These are phyloP conservation scores for Dynastes hyllus DNA, from an alignment of 2,888 invertebrate species.

Conservation along the genomic window DNA sequence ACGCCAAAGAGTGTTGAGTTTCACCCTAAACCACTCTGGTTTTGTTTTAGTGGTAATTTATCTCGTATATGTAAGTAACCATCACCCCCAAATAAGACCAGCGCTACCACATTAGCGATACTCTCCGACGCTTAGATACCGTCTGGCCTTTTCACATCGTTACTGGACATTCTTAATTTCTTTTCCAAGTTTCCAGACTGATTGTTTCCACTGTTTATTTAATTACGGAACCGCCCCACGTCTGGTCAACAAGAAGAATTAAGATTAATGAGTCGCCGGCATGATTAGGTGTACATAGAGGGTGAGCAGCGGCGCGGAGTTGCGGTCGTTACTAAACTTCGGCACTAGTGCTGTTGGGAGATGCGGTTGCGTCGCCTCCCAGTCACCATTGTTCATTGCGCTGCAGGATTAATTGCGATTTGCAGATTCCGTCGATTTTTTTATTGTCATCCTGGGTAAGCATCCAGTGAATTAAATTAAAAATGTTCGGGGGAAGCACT, in stretches of 20 bases:
- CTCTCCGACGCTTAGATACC: conserved; percentile 9
- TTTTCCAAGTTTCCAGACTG: conserved; percentile 58
- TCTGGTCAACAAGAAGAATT: conserved; percentile 62
- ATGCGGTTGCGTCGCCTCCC: too few relatives aligned
- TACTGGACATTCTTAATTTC: conserved; percentile 59
- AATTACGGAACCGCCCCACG: conserved; percentile 61
- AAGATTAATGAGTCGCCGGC: conserved; percentile 64
- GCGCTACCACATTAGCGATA: neutral
- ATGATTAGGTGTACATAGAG: conserved; percentile 63
- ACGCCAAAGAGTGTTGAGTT: neutral
- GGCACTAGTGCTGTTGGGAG: neutral
- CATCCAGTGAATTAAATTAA: too few relatives aligned
- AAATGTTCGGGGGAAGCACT: too few relatives aligned
- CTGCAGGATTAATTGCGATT: too few relatives aligned
- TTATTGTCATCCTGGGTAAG: too few relatives aligned
- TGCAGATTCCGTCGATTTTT: too few relatives aligned
- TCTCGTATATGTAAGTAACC: neutral
- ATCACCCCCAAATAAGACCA: neutral
- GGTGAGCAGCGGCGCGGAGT: conserved; percentile 45
- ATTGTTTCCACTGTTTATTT: conserved; percentile 63
- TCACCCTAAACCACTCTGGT: neutral
- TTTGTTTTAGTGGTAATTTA: conserved; percentile 10
- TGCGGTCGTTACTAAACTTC: conserved; percentile 1
- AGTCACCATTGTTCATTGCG: too few relatives aligned
- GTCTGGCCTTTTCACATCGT: conserved; percentile 47